phyloP scores from a whole-genome alignment of 2,888 invertebrate species.

The Diarsia dahlii region DNA sequence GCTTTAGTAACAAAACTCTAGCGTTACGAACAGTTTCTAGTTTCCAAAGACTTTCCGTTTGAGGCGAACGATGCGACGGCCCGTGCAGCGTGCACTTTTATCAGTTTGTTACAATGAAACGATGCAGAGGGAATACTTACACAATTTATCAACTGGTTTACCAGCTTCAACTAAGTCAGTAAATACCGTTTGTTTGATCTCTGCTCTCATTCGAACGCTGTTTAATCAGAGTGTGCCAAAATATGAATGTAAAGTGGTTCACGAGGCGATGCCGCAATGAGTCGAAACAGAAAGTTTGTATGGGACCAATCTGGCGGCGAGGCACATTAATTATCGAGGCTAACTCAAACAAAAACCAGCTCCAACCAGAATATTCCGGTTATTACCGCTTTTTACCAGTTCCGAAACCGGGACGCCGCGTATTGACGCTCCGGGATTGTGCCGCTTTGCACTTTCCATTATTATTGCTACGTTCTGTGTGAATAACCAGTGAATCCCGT shows the following conservation, averaged over 20 bases:
- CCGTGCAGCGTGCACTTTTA: constrained; percentile 6
- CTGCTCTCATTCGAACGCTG: not conserved
- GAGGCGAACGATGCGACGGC: not conserved
- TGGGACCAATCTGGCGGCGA: constrained; percentile 56
- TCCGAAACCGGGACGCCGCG: constrained; percentile 39
- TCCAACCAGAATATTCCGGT: constrained; percentile 63
- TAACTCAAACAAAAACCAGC: constrained; percentile 66
- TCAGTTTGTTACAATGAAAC: constrained; percentile 8
- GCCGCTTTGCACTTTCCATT: constrained; percentile 13
- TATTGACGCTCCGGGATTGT: constrained; percentile 20
- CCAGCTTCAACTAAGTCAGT: not conserved
- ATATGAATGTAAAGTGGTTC: constrained; percentile 45
- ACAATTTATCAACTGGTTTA: constrained; percentile 9
- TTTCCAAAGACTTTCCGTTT: constrained; percentile 15
- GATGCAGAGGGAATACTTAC: not conserved
- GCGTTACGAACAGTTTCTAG: constrained; percentile 25
- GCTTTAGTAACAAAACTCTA: constrained; percentile 22
- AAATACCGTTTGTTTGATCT: constrained; percentile 18
- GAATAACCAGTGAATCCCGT: not conserved
- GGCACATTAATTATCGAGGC: constrained; percentile 57
- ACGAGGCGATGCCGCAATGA: constrained; percentile 45
- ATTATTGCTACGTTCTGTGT: constrained; percentile 18
- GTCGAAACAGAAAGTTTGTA: constrained; percentile 61
- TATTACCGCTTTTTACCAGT: constrained; percentile 64
- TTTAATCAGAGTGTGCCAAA: constrained; percentile 31